Percentiles rank a stretch among this genome's conserved stretches.
Evolutionary conservation across 2,113 vertebrate genomes (phyloP).

Genomic region (Chloropsis cyanopogon): DNA sequence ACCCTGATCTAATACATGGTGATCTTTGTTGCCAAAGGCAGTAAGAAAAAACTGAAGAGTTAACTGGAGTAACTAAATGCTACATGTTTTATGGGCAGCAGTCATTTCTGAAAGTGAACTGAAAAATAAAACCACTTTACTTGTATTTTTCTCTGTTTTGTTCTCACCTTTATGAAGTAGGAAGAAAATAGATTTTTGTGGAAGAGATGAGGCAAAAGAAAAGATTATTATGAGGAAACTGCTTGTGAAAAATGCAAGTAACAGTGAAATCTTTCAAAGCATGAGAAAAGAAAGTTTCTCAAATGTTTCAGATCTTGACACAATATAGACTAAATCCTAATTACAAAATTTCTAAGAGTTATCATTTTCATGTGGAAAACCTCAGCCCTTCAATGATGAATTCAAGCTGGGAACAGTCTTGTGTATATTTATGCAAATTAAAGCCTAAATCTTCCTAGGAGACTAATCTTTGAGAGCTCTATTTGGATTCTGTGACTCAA

Average conservation of each 20-base stretch:
- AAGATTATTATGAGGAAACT: background rate
- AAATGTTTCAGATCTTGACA: background rate
- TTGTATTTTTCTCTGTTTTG: background rate
- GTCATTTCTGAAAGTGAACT: background rate
- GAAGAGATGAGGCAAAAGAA: background rate
- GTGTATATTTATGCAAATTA: background rate
- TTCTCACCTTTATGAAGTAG: background rate
- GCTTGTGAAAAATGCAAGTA: background rate
- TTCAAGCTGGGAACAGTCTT: background rate
- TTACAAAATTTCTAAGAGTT: background rate
- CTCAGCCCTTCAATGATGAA: background rate
- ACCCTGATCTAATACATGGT: background rate
- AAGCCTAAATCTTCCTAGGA: background rate
- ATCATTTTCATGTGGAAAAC: background rate
- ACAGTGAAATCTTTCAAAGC: background rate
- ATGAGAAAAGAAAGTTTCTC: background rate
- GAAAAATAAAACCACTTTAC: background rate
- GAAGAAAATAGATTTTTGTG: background rate
- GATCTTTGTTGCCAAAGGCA: background rate
- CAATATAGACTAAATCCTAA: background rate
- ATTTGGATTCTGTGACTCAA: background rate
- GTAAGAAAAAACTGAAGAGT: background rate
- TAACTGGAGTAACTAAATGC: background rate
- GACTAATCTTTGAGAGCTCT: background rate
- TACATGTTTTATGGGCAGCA: background rate